Base-by-base conservation (phyloP, 23 tunicate genomes). In the Phallusia fumigata region DNA sequence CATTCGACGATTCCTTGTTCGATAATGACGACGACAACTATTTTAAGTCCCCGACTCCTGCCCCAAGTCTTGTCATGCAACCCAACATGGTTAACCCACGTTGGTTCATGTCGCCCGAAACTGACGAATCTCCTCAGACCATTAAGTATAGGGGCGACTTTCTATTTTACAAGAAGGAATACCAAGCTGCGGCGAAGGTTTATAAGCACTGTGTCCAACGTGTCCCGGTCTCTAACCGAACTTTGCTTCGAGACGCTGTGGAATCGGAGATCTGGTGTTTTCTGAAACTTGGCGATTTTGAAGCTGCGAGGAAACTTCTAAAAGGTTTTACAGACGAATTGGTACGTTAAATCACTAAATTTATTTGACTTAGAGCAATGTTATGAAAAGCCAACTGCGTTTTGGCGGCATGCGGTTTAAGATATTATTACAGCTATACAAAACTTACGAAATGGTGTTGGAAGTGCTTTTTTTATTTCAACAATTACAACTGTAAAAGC, bases 181-280 rank as follows among this genome's bases (percentile, higher is more conserved):
- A 19, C 35, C 33, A 11, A n/a, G 19, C 53, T 32, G 81, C 81
- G 53, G 32, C 44, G 1, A 21, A 6, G 0, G 58, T 36, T 19
- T 77, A 77, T 28, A 21, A 45, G 11, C 53, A 77, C 1, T 77
- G 81, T 35, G 10, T 45, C 8, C 10, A 77, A 36, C n/a, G 1
- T 35, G 81, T 45, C 26, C 32, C 58, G 8, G 2, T 18, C 8
- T 36, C 81, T 2, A 77, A 77, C 31, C 53, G 58, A 45, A 77
- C 81, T 19, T 18, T 77, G 53, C 58, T 45, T 32, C 28, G 31
- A 8, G 81, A 40, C 18, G 81, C 44, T 45, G 31, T 16, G 10
- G 81, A 77, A 40, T 40, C 81, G 22, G 8, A 32, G 22, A 77
- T 77, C 31, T 77, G 81, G 81, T 77, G 81, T 77, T 77, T 36